These are phyloP conservation scores for Beaufortia kweichowensis DNA, from an alignment of 2,113 vertebrate species.

Conservation along the genomic window DNA sequence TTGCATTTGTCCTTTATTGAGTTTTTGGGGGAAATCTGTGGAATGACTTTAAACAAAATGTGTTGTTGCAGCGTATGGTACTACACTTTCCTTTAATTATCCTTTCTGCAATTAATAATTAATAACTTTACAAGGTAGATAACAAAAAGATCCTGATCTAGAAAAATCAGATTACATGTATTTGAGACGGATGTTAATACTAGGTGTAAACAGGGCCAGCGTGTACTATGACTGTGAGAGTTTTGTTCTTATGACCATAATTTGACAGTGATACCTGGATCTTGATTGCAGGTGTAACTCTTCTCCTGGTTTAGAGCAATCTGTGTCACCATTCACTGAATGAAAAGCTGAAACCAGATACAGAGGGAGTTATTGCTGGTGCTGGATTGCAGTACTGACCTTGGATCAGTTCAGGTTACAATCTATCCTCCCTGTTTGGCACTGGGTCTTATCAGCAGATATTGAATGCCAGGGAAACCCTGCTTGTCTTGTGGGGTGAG, in stretches of 20 bases:
- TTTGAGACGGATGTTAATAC: conserved; percentile 4
- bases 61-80: no score
- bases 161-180: neutral
- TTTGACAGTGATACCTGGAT: conserved; percentile 19
- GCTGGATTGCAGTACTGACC: conserved; percentile 60
- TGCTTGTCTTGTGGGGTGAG: conserved; percentile 17
- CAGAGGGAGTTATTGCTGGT: conserved; percentile 55
- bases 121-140: no score
- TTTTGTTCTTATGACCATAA: neutral
- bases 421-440: conserved; percentile 56
- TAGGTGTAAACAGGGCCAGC: neutral
- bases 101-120: no score
- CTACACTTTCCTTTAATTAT: no score
- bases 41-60: no score
- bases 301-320: conserved; percentile 52
- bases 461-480: conserved; percentile 1
- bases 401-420: conserved; percentile 59
- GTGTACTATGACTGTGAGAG: neutral
- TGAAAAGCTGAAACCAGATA: conserved; percentile 58
- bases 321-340: conserved; percentile 31
- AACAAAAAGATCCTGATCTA: neutral
- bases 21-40: no score
- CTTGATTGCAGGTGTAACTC: conserved; percentile 27
- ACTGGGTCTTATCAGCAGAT: conserved; percentile 45
- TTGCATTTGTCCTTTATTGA: no score